Percentiles rank a stretch among this genome's conserved stretches.
Evolutionary conservation across 2,113 vertebrate species (phyloP).

Genomic region (Sylvietta virens): DNA sequence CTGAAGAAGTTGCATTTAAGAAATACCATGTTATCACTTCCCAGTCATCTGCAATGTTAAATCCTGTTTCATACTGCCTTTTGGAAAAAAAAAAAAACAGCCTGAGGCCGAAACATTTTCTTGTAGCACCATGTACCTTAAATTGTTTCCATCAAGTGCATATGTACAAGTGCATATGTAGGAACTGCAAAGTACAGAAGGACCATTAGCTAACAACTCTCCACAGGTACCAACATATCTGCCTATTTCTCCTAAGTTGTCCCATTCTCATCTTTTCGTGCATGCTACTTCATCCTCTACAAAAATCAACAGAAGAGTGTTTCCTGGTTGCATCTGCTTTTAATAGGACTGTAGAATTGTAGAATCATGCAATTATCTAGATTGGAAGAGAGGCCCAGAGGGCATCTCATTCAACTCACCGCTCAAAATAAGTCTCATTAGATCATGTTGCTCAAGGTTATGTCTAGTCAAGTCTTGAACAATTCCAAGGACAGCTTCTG

Average conservation of each 20-base stretch:
- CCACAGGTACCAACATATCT: neutral
- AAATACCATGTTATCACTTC: neutral
- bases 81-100: neutral
- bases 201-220: neutral
- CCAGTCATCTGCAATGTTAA: neutral
- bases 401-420: neutral
- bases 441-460: neutral
- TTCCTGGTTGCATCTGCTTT: neutral
- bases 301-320: neutral
- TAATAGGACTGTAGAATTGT: neutral
- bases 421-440: neutral
- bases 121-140: neutral
- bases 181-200: neutral
- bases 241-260: neutral
- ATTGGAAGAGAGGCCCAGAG: neutral
- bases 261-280: neutral
- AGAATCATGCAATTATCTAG: neutral
- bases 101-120: neutral
- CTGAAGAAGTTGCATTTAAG: neutral
- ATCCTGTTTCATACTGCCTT: neutral
- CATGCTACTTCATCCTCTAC: neutral
- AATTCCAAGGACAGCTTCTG: neutral
- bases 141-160: fast-evolving
- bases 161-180: fast-evolving
- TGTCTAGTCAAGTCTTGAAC: neutral